Conservation (phyloP, 1,140 invertebrate genomes). For the Drosophila tropicalis region DNA sequence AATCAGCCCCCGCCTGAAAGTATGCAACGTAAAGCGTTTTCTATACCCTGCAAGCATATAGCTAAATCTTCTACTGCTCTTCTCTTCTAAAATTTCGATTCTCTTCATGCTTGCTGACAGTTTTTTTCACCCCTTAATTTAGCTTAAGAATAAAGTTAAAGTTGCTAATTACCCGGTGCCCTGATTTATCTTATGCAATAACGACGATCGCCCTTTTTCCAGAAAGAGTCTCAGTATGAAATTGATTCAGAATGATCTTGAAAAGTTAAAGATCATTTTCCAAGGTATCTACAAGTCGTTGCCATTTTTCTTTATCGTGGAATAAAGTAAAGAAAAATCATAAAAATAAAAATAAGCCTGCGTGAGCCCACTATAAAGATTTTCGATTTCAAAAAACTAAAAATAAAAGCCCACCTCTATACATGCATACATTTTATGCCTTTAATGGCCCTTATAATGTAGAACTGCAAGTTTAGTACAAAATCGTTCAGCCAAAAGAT, state of each 20-base stretch:
- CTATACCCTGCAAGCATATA: not conserved
- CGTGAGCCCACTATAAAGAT: slow-evolving; percentile 65
- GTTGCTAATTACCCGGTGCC: too few relatives aligned
- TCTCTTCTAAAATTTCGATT: slow-evolving; percentile 8
- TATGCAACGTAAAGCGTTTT: slow-evolving; percentile 45
- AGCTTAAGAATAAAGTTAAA: too few relatives aligned
- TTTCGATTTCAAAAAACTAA: slow-evolving; percentile 16
- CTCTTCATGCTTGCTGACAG: not conserved
- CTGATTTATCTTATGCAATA: too few relatives aligned
- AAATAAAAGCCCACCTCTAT: not conserved
- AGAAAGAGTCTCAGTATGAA: too few relatives aligned
- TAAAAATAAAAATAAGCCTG: slow-evolving; percentile 37
- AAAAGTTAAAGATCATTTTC: too few relatives aligned
- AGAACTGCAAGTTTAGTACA: too few relatives aligned
- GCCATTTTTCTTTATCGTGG: slow-evolving; percentile 31
- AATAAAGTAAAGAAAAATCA: too few relatives aligned
- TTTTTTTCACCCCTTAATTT: not conserved
- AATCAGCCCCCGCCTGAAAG: slow-evolving; percentile 61
- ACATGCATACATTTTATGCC: not conserved
- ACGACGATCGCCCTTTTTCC: too few relatives aligned
- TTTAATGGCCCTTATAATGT: too few relatives aligned
- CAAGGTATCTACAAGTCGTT: slow-evolving; percentile 32
- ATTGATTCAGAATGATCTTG: too few relatives aligned
- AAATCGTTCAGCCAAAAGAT: not conserved
- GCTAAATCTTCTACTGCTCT: not conserved